These are phyloP conservation scores for Pogonomyrmex barbatus DNA, from an alignment of 1,140 invertebrate species.

Conservation along the genomic window DNA sequence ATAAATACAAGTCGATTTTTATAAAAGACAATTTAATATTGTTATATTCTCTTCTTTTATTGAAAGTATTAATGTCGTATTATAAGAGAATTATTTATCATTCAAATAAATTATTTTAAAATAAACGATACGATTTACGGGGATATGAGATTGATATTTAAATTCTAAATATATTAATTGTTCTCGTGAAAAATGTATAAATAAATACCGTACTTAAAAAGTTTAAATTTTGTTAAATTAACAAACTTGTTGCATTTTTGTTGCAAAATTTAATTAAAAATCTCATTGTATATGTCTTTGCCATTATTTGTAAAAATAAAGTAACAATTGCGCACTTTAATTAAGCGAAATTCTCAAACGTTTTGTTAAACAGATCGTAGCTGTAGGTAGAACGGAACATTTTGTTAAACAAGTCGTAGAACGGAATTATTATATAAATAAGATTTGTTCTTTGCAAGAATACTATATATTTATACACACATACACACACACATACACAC, in stretches of 20 bases:
- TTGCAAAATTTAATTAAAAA: conserved; percentile 18
- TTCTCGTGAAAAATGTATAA: background rate
- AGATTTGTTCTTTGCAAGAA: conserved; percentile 40
- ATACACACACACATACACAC: too few relatives aligned
- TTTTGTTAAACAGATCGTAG: background rate
- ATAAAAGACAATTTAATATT: background rate
- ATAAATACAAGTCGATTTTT: background rate
- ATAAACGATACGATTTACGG: background rate
- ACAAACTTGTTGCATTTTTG: background rate
- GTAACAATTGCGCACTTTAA: conserved; percentile 18
- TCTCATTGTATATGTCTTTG: background rate
- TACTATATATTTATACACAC: background rate
- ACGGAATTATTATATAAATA: conserved; percentile 53
- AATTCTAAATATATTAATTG: conserved; percentile 4
- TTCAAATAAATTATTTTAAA: conserved; percentile 3
- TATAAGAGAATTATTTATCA: background rate
- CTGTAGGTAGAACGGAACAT: too few relatives aligned
- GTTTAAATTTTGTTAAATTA: conserved; percentile 20
- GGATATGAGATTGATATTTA: background rate
- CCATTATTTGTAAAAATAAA: background rate
- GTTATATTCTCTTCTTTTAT: background rate
- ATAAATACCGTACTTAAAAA: conserved; percentile 2
- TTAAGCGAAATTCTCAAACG: conserved; percentile 31
- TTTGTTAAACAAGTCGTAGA: background rate
- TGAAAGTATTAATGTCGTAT: background rate